phyloP scores from a whole-genome alignment of 2,797 vertebrate species.

The Cossypha dichroa region DNA sequence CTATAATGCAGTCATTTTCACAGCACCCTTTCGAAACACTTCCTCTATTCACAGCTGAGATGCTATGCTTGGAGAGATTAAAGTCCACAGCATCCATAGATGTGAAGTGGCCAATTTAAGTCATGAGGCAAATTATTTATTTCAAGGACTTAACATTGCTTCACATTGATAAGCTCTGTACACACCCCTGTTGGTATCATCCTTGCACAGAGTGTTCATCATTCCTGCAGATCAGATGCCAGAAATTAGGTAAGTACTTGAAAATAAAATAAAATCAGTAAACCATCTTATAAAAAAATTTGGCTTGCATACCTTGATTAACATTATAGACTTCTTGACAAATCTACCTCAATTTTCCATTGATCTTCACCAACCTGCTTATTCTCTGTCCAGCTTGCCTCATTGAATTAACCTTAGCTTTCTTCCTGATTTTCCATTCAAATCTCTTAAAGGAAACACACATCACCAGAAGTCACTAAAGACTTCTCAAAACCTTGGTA shows the following conservation, averaged over 20 bases:
- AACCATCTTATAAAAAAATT: neutral
- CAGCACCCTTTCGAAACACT: neutral
- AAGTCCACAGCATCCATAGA: neutral
- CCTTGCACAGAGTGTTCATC: neutral
- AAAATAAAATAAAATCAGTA: neutral
- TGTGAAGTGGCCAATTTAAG: slow-evolving; percentile 22
- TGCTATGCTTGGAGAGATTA: neutral
- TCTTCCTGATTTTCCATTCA: neutral
- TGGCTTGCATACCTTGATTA: neutral
- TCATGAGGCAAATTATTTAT: slow-evolving; percentile 10
- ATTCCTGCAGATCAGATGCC: neutral
- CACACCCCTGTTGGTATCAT: neutral
- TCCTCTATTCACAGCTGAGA: neutral
- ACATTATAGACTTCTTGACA: neutral
- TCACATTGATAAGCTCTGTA: neutral
- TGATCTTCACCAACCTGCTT: neutral
- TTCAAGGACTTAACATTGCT: neutral
- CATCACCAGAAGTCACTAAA: neutral
- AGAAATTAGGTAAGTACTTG: neutral
- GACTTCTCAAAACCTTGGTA: neutral
- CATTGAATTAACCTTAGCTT: neutral
- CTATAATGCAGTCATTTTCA: slow-evolving; percentile 10
- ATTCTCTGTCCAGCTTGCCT: neutral
- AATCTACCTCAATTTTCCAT: neutral
- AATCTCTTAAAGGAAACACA: neutral